These are phyloP conservation scores for Pollenia angustigena DNA, from an alignment of 2,888 invertebrate species.

Conservation along the genomic window DNA sequence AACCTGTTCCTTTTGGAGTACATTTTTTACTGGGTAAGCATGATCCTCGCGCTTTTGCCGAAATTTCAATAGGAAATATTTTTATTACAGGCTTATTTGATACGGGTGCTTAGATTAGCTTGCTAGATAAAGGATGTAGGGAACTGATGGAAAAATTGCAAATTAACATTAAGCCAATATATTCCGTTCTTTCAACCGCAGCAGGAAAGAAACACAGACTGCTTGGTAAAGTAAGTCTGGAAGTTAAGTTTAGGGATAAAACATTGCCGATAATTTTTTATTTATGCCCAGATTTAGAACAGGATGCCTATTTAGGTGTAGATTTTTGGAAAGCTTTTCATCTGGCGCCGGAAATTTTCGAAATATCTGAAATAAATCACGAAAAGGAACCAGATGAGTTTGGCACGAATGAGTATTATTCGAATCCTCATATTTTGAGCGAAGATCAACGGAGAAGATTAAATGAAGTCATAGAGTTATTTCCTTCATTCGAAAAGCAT, in stretches of 20 bases:
- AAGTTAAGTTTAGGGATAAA: background rate
- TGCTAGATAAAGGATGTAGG: conserved; percentile 32
- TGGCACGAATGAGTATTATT: background rate
- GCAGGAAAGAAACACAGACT: conserved; percentile 13
- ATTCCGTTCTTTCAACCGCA: conserved; percentile 20
- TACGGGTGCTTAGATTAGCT: conserved; percentile 13
- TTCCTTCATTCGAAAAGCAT: conserved; percentile 31
- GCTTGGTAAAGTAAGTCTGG: conserved; percentile 12
- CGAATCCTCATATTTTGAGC: background rate
- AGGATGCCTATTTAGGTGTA: conserved; percentile 23
- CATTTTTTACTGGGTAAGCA: no score
- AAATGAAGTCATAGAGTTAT: background rate
- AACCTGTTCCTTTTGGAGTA: no score
- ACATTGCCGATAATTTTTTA: background rate
- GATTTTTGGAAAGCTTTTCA: conserved; percentile 42
- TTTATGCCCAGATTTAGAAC: conserved; percentile 38
- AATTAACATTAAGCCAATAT: background rate
- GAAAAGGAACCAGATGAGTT: background rate
- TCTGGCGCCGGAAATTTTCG: conserved; percentile 24
- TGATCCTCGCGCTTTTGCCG: conserved; percentile 4
- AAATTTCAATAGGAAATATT: background rate
- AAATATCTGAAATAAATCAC: background rate
- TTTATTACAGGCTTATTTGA: conserved; percentile 27
- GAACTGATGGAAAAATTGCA: conserved; percentile 25
- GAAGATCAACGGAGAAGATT: background rate